phyloP scores from a whole-genome alignment of 2,113 vertebrate genomes.

The Coptodon bakossiorum region DNA sequence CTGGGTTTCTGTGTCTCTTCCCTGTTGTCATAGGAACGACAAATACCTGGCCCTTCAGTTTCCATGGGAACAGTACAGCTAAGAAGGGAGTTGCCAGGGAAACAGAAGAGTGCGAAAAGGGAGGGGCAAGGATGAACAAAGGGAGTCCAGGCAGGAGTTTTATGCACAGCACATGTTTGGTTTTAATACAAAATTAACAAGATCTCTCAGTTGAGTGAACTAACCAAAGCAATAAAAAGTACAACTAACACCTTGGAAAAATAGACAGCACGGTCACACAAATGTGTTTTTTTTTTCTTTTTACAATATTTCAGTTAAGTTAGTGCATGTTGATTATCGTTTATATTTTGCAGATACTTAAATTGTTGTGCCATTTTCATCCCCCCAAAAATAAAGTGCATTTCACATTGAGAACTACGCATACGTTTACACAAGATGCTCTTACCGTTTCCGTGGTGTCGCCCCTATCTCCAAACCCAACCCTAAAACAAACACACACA shows the following conservation, averaged over 20 bases:
- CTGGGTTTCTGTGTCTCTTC: conserved; percentile 13
- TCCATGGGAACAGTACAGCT: conserved; percentile 67
- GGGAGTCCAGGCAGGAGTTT: conserved; percentile 41
- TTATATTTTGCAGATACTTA: conserved; percentile 79
- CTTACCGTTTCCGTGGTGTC: conserved; percentile 36
- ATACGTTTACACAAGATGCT: conserved; percentile 74
- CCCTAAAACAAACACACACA: not conserved
- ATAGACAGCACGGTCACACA: conserved; percentile 78
- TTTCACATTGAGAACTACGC: conserved; percentile 76
- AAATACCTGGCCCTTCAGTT: conserved; percentile 53
- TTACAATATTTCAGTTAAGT: conserved; percentile 72
- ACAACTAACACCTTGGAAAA: conserved; percentile 79
- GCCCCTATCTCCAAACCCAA: not conserved
- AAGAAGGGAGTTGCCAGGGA: conserved; percentile 60
- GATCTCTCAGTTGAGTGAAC: conserved; percentile 69
- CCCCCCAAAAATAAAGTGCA: conserved; percentile 77
- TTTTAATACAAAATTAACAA: conserved; percentile 82
- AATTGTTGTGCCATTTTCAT: conserved; percentile 75
- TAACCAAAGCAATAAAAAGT: conserved; percentile 79
- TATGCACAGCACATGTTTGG: conserved; percentile 75
- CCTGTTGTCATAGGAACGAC: conserved; percentile 40
- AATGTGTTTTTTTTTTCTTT: conserved; percentile 23
- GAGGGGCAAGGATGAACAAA: conserved; percentile 45
- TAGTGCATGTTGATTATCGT: conserved; percentile 79
- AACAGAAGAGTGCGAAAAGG: conserved; percentile 35